Percentiles rank a stretch among this genome's conserved stretches.
These are phyloP conservation scores for Meandrusa payeni DNA, from an alignment of 2,888 invertebrate species.

Conservation along the genomic window DNA sequence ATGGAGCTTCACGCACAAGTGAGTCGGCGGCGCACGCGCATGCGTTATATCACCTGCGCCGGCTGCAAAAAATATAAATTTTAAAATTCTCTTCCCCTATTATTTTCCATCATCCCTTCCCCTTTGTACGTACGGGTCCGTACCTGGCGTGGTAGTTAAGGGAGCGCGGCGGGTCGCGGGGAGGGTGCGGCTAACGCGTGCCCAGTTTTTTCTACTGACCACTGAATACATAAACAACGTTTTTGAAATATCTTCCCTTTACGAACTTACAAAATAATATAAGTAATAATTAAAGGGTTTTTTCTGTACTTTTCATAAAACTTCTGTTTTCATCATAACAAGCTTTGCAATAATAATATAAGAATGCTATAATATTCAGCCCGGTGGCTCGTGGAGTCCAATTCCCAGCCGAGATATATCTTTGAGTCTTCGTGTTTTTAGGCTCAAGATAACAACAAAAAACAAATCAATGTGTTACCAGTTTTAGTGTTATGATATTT, in stretches of 20 bases:
- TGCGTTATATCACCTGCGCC: slow-evolving; percentile 80
- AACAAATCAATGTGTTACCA: no score
- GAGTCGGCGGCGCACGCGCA: slow-evolving; percentile 76
- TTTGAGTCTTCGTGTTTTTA: no score
- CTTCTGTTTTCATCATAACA: no score
- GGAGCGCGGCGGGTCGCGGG: slow-evolving; percentile 41
- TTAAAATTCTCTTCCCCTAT: slow-evolving; percentile 80
- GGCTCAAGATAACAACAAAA: no score
- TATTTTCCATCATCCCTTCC: slow-evolving; percentile 81
- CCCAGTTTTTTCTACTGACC: slow-evolving; percentile 70
- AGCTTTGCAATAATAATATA: no score
- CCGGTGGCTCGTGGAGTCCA: no score
- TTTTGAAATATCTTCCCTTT: slow-evolving; percentile 8
- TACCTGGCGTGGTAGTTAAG: slow-evolving; percentile 68
- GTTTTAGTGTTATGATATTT: no score
- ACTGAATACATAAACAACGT: slow-evolving; percentile 42
- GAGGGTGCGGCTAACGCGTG: slow-evolving; percentile 64
- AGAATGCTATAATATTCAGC: no score
- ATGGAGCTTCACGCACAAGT: slow-evolving; percentile 72
- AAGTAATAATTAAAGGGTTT: no score
- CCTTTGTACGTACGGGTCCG: slow-evolving; percentile 71
- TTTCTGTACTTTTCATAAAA: no score
- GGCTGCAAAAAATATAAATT: slow-evolving; percentile 80
- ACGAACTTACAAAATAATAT: not conserved
- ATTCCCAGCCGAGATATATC: no score